Conservation (phyloP, 2,113 vertebrate species). For the Trematomus loennbergii region DNA sequence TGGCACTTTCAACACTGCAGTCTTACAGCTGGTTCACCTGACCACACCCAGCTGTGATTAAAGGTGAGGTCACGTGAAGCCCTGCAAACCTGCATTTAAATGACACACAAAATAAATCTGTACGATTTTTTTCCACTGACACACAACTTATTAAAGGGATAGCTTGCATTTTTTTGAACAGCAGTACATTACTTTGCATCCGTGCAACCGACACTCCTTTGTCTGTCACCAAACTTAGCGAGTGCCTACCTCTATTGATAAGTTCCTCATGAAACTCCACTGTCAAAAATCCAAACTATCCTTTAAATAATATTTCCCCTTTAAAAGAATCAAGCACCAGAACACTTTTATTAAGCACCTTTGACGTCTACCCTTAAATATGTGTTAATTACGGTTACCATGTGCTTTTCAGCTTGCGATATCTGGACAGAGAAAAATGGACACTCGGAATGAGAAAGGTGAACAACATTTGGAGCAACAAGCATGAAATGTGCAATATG, state of each 20-base stretch:
- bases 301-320: conserved; percentile 1
- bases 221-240: too few relatives aligned
- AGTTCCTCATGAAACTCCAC: too few relatives aligned
- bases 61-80: not conserved
- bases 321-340: conserved; percentile 47
- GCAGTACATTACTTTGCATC: too few relatives aligned
- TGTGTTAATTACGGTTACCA: conserved; percentile 65
- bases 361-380: not conserved
- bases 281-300: too few relatives aligned
- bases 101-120: too few relatives aligned
- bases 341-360: conserved; percentile 3
- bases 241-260: too few relatives aligned
- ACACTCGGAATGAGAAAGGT: conserved; percentile 26
- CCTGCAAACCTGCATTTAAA: not conserved
- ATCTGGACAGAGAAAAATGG: conserved; percentile 51
- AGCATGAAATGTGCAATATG: too few relatives aligned
- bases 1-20: not conserved
- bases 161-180: too few relatives aligned
- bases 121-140: too few relatives aligned
- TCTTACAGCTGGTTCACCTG: not conserved
- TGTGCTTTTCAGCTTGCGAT: conserved; percentile 65
- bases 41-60: conserved; percentile 5
- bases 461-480: not conserved
- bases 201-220: too few relatives aligned
- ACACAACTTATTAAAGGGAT: too few relatives aligned